Conservation (phyloP, 2,888 invertebrate species). For the Fragum fragum region DNA sequence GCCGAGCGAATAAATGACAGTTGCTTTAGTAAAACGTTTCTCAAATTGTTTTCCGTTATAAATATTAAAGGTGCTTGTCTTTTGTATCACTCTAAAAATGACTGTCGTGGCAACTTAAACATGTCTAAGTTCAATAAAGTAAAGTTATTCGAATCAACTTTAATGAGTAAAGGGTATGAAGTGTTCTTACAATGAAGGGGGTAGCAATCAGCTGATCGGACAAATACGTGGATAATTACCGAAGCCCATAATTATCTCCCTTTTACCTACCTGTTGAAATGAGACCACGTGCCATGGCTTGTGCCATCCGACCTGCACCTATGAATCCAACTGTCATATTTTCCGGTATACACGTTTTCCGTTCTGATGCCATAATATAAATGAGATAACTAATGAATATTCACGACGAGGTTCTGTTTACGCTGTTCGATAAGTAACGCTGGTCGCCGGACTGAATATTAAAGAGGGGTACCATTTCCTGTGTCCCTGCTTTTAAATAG, state of each 20-base stretch:
- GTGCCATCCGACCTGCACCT: constrained; percentile 86
- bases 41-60: too few species aligned
- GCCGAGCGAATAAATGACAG: too few species aligned
- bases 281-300: constrained; percentile 85
- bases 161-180: not conserved
- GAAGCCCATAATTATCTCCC: constrained; percentile 14
- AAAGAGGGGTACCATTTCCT: not conserved
- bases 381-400: constrained; percentile 27
- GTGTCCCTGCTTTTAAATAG: not conserved
- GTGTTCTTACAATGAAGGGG: not conserved
- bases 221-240: not conserved
- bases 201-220: not conserved
- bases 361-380: constrained; percentile 45
- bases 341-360: constrained; percentile 44
- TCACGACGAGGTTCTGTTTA: constrained; percentile 32
- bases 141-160: too few species aligned
- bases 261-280: constrained; percentile 82
- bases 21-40: too few species aligned
- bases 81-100: too few species aligned
- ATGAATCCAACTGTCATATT: constrained; percentile 85
- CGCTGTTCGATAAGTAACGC: not conserved
- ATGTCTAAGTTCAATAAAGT: too few species aligned
- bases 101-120: too few species aligned
- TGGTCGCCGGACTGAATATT: not conserved
- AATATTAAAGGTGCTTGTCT: too few species aligned